A percentile compares a stretch with the other conserved stretches of the same genome.
phyloP scores from a whole-genome alignment of 1,140 invertebrate species.

The Apis dorsata region DNA sequence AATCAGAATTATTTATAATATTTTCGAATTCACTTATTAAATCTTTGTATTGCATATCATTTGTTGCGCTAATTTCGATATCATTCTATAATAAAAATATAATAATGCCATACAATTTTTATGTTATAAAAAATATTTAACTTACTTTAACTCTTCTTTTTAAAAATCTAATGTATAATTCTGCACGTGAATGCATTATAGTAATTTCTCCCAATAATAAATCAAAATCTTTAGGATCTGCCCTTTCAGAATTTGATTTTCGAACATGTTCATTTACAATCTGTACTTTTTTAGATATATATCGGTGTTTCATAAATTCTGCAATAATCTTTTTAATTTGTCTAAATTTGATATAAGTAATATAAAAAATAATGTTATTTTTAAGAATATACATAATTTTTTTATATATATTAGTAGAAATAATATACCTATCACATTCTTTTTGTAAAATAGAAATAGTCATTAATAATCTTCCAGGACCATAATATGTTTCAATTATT shows the following conservation, averaged over 20 bases:
- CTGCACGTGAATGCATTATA: constrained; percentile 92
- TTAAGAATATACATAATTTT: constrained; percentile 65
- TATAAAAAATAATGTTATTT: constrained; percentile 1
- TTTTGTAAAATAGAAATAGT: constrained; percentile 88
- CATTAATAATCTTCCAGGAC: constrained; percentile 87
- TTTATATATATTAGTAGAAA: neutral
- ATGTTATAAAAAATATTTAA: constrained; percentile 44
- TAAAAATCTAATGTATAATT: constrained; percentile 95
- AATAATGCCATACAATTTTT: constrained; percentile 1
- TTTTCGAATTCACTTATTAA: constrained; percentile 84
- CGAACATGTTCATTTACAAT: constrained; percentile 82
- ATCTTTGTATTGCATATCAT: constrained; percentile 81
- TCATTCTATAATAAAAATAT: constrained; percentile 81
- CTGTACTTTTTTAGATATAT: constrained; percentile 85
- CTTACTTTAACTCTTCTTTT: constrained; percentile 87
- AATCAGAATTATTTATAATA: constrained; percentile 87
- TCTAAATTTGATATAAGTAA: constrained; percentile 55
- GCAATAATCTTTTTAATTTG: constrained; percentile 83
- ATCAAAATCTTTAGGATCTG: constrained; percentile 94
- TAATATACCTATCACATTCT: constrained; percentile 90
- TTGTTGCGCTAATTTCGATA: constrained; percentile 83
- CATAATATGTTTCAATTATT: constrained; percentile 96
- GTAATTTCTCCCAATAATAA: constrained; percentile 94
- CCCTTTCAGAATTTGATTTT: constrained; percentile 81
- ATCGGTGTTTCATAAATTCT: constrained; percentile 89